Base-by-base conservation (phyloP, 2,888 invertebrate genomes). In the Ecliptopera silaceata region DNA sequence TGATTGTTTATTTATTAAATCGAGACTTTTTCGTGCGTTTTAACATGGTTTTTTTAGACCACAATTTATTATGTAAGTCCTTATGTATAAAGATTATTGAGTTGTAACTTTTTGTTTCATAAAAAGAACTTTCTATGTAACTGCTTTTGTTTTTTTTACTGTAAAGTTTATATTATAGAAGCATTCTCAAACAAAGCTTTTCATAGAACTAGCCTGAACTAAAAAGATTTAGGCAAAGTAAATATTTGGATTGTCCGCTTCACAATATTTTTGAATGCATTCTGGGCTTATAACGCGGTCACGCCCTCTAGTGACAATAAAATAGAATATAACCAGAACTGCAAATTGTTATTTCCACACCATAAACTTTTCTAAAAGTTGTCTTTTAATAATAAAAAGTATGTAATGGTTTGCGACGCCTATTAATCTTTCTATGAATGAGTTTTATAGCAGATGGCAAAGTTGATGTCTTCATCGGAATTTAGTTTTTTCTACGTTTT, bases 291-390 rank as follows among this genome's bases (percentile, higher is more conserved):
- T 69, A 68, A 68, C 77, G 79, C 76, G 82, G 89, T 90, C 88
- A 90, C 89, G 90, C 90, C 90, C 87, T 88, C 84, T 74, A 57
- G 22, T 50, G 49, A 56, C 68, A 88, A 88, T 79, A 67, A 63
- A 65, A 71, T 74, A 74, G 68, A 71, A 56, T 72, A 72, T 76
- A 66, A 80, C 84, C 88, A 72, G 75, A 76, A 84, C 77, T 84
- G 86, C 90, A 89, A 91, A 90, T 90, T 89, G 84, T 85, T 79
- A 79, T 84, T 90, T 90, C 89, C 90, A 86, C 80, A 70, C 83
- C 83, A 90, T 90, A 86, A 87, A 88, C 41, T 86, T 85, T 83
- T 81, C 73, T 78, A 77, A 86, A 83, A 82, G 77, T 81, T 70
- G 61, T 68, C 70, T 72, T 75, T 68, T 70, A 65, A 68, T 70